Conservation (phyloP, 1,140 invertebrate genomes). For the Saxidomus purpurata region DNA sequence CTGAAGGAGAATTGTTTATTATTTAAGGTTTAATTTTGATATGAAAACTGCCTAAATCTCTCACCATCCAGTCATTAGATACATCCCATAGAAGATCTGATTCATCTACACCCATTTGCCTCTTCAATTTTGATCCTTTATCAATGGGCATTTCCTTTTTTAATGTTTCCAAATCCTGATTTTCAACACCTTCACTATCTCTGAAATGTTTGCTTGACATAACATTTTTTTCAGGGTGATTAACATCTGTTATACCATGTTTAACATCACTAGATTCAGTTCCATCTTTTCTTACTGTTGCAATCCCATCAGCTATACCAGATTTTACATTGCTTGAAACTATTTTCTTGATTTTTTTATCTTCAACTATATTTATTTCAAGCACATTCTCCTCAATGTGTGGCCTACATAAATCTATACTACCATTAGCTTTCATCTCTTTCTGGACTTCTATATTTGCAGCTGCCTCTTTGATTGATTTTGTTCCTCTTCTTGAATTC, state of each 20-base stretch:
- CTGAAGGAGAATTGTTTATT: too few relatives aligned
- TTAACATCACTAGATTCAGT: background rate
- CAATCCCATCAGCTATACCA: background rate
- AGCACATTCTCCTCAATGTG: background rate
- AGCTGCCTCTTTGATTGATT: too few relatives aligned
- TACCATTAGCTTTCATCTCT: too few relatives aligned
- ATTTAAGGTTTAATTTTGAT: too few relatives aligned
- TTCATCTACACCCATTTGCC: background rate
- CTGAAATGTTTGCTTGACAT: background rate
- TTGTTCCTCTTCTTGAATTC: background rate
- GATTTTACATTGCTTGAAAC: background rate
- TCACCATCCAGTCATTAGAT: conserved; percentile 44
- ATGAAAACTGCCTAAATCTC: background rate
- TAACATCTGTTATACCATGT: background rate
- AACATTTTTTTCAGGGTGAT: background rate
- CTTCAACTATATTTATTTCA: background rate
- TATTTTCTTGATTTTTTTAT: background rate
- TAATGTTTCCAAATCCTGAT: background rate
- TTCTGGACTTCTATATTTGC: too few relatives aligned
- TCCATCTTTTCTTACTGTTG: background rate
- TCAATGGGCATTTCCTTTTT: background rate
- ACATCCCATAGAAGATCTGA: conserved; percentile 27
- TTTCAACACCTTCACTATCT: background rate
- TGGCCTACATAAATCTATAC: too few relatives aligned
- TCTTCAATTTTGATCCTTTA: background rate